phyloP scores from a whole-genome alignment of 1,140 invertebrate species.

The Antheraea pernyi region DNA sequence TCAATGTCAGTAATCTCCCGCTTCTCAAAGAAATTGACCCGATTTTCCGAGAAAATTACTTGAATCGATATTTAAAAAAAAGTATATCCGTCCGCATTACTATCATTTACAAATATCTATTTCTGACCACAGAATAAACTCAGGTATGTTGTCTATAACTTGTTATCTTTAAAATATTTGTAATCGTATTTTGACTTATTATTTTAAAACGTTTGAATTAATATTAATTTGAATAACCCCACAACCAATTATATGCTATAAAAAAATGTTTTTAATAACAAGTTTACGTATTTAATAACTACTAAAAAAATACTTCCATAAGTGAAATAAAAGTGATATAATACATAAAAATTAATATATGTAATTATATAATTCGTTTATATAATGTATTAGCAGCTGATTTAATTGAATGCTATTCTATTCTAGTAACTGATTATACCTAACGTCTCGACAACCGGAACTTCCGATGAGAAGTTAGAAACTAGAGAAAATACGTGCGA shows the following conservation, averaged over 20 bases:
- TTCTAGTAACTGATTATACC: background rate
- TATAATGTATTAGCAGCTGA: no score
- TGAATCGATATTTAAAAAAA: conserved; percentile 8
- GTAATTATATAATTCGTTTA: no score
- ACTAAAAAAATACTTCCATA: no score
- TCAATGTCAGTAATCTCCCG: conserved; percentile 21
- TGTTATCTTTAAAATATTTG: background rate
- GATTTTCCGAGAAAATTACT: conserved; percentile 39
- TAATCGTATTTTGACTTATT: background rate
- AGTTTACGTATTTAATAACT: no score
- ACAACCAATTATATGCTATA: no score
- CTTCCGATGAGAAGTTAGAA: conserved; percentile 36
- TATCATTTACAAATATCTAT: background rate
- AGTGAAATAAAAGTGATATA: no score
- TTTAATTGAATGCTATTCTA: no score
- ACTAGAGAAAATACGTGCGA: conserved; percentile 21
- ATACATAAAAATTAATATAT: background rate
- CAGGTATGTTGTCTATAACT: background rate
- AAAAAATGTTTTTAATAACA: no score
- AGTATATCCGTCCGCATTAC: conserved; percentile 9
- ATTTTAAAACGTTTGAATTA: background rate
- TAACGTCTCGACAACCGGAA: conserved; percentile 37
- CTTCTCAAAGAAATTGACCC: conserved; percentile 39
- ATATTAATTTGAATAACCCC: no score
- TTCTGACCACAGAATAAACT: background rate